Evolutionary conservation across 1,140 invertebrate genomes (phyloP).

Genomic region (Calephelis nemesis): DNA sequence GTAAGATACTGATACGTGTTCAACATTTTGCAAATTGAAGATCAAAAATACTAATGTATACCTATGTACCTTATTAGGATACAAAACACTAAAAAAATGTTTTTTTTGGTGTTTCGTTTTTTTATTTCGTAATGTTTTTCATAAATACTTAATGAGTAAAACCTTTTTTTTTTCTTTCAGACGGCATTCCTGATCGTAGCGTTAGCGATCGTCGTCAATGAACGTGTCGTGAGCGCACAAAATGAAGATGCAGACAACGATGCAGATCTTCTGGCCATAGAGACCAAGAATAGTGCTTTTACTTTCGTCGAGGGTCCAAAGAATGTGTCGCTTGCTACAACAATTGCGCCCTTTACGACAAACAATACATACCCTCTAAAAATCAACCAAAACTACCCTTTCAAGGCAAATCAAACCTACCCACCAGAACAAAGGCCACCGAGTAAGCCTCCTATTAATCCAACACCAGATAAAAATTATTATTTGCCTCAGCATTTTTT

Average conservation of each 20-base stretch:
- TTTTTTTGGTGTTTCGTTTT: no score
- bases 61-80: no score
- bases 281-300: slow-evolving; percentile 52
- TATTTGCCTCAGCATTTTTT: slow-evolving; percentile 48
- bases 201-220: slow-evolving; percentile 68
- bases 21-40: no score
- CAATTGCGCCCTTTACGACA: slow-evolving; percentile 27
- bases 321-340: slow-evolving; percentile 37
- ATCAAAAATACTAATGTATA: no score
- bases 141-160: neutral
- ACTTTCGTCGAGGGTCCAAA: slow-evolving; percentile 53
- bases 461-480: slow-evolving; percentile 44
- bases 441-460: slow-evolving; percentile 60
- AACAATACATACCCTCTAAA: slow-evolving; percentile 48
- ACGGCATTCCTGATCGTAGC: slow-evolving; percentile 70
- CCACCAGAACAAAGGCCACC: slow-evolving; percentile 55
- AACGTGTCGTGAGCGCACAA: slow-evolving; percentile 53
- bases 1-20: no score
- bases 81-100: no score
- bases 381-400: slow-evolving; percentile 24
- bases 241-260: slow-evolving; percentile 35
- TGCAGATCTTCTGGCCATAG: slow-evolving; percentile 58
- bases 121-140: no score
- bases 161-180: slow-evolving; percentile 49
- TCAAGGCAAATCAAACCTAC: slow-evolving; percentile 37